Evolutionary conservation across 2,113 vertebrate genomes (phyloP), one percentile per base, ranked within the genome.

Genomic region (Meles meles): DNA sequence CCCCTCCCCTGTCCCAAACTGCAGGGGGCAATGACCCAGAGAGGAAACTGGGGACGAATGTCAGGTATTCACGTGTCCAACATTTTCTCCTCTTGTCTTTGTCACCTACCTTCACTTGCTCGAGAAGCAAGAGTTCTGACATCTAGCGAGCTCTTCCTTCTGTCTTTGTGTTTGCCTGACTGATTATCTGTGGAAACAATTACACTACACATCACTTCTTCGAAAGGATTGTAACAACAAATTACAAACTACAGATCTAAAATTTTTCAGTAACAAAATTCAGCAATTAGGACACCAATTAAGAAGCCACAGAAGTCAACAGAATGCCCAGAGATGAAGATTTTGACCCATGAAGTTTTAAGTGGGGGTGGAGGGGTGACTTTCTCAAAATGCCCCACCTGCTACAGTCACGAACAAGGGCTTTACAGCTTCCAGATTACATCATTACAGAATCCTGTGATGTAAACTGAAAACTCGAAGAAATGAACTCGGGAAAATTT

Each of bases 101-200:
- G 25, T 93, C 94, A 98, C 99, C 98, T 99, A 99, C 99, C 99
- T 98, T 99, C 99, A 80, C 99, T 99, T 92, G 99, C 98, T 93
- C 99, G 99, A 86, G 99, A 99, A 11, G 99, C 99, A 49, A 99
- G 99, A 23, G 99, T 99, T 97, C 99, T 99, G 87, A 99, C 99
- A 37, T 99, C 99, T 81, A 99, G 98, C 34, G 99, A 99, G 97
- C 99, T 99, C 99, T 99, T 99, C 99, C 99, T 99, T 90, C 99
- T 98, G 98, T 99, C 99, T 98, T 99, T 99, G 98, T 99, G 99
- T 98, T 99, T 99, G 98, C 99, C 99, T 92, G 98, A 98, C 98
- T 99, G 99, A 98, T 98, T 99, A 98, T 99, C 99, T 99, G 98
- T 97, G 97, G 98, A 99, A 93, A 98, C 84, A 98, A 77, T 83